phyloP scores from a whole-genome alignment of 2,113 vertebrate genomes.

The Pristiophorus japonicus region DNA sequence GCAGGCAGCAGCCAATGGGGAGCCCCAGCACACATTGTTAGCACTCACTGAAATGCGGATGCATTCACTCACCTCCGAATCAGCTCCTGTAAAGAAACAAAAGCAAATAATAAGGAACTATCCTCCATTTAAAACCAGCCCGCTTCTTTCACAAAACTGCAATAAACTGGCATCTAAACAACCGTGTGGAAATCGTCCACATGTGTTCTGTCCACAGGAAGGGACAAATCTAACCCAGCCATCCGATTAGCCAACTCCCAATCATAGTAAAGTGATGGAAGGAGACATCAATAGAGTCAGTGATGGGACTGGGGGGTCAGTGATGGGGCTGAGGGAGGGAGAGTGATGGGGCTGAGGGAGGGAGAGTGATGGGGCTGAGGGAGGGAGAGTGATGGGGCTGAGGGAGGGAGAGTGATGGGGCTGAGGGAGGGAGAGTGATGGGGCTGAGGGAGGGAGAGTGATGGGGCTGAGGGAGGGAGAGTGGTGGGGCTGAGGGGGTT shows the following conservation, averaged over 20 bases:
- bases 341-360: background rate
- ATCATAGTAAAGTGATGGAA: background rate
- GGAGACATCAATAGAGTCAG: too few relatives aligned
- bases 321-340: background rate
- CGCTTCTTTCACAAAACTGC: too few relatives aligned
- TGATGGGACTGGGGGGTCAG: too few relatives aligned
- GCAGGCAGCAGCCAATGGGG: background rate
- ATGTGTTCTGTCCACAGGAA: background rate
- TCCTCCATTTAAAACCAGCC: background rate
- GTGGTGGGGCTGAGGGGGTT: too few relatives aligned
- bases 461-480: too few relatives aligned
- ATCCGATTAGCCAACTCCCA: background rate
- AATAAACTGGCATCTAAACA: background rate
- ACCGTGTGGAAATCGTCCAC: background rate
- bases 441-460: too few relatives aligned
- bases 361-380: too few relatives aligned
- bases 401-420: too few relatives aligned
- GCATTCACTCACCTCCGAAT: background rate
- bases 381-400: too few relatives aligned
- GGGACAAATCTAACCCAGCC: too few relatives aligned
- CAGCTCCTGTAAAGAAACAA: background rate
- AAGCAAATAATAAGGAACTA: background rate
- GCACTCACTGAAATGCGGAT: background rate
- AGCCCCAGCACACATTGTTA: background rate
- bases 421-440: too few relatives aligned